A percentile compares a stretch with the other conserved stretches of the same genome.
These are phyloP conservation scores for Megaceryle torquata DNA, from an alignment of 2,113 vertebrate species.

Conservation along the genomic window DNA sequence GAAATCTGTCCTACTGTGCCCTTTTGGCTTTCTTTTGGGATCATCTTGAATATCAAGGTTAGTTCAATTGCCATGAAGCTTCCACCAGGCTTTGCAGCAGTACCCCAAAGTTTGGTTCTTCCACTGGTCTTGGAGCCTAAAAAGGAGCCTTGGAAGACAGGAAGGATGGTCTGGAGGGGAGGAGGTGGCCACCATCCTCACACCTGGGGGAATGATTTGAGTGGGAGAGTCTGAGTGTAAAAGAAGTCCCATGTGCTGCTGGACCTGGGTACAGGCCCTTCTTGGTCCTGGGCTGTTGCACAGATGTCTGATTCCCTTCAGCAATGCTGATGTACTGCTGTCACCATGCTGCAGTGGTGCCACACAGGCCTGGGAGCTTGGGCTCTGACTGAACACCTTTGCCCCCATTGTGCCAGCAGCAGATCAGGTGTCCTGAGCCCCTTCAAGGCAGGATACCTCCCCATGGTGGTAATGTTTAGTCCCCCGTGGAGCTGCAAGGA, in stretches of 20 bases:
- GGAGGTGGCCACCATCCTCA: not conserved
- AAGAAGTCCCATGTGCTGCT: not conserved
- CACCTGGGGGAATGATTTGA: not conserved
- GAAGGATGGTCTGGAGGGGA: not conserved
- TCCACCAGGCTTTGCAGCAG: not conserved
- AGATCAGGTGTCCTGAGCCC: no score
- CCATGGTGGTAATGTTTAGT: not conserved
- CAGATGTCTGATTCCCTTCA: not conserved
- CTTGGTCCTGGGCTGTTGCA: not conserved
- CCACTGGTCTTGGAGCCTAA: not conserved
- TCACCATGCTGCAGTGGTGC: not conserved
- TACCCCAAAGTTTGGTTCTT: not conserved
- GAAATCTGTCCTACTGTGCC: not conserved
- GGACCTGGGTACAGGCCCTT: not conserved
- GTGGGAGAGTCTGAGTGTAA: not conserved
- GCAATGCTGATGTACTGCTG: not conserved
- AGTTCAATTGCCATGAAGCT: not conserved
- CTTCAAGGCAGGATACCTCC: not conserved
- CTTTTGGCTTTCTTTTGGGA: not conserved
- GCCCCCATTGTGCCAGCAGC: not conserved
- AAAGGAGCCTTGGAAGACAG: not conserved
- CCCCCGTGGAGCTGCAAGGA: not conserved
- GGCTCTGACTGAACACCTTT: not conserved
- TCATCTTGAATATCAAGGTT: not conserved
- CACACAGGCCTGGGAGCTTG: not conserved